Evolutionary conservation across 2,888 invertebrate genomes (phyloP), one percentile per base, ranked within the genome.

Genomic region (Cataglyphis albicans): DNA sequence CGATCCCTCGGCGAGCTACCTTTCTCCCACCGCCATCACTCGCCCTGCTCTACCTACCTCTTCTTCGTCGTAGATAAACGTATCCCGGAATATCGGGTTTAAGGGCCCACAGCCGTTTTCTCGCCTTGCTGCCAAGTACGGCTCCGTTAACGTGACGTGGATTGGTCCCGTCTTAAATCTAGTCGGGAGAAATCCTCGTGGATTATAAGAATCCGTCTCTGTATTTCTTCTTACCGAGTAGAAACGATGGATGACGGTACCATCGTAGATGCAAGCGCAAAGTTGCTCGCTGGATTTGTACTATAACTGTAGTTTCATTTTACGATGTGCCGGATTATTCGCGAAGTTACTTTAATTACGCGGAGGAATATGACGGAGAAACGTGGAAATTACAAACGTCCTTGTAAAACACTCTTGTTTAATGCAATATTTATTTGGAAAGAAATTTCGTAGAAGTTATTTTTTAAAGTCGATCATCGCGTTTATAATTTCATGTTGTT

Each of bases 1-100:
- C 93, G 93, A 94, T 93, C 93, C 93, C 93, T 92, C 85, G 90
- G 91, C 92, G 92, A 93, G 90, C 91, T 91, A 91, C 91, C 92
- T 91, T 88, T 90, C 90, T 83, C 90, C 90, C 85, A 91, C 70
- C 59, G 78, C 89, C 91, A 90, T 90, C 92, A 86, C 88, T 92
- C 91, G 90, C 87, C 88, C 88, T 82, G 70, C 86, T 65, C 86
- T 65, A 82, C 88, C 88, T 86, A 59, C 35, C 70, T 59, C 70
- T 32, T 87, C 85, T 32, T 87, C 85, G 89, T 86, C 83, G 87
- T 86, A 92, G 93, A 93, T 93, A 93, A 89, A 90, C 91, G 89
- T 88, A 88, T 88, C 89, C 88, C 5, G 87, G 88, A 90, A 88
- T 91, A 92, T 92, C 90, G 84, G 67, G 63, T 5, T 38, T 29